phyloP scores from a whole-genome alignment of 2,797 vertebrate species.

The Okamejei kenojei region DNA sequence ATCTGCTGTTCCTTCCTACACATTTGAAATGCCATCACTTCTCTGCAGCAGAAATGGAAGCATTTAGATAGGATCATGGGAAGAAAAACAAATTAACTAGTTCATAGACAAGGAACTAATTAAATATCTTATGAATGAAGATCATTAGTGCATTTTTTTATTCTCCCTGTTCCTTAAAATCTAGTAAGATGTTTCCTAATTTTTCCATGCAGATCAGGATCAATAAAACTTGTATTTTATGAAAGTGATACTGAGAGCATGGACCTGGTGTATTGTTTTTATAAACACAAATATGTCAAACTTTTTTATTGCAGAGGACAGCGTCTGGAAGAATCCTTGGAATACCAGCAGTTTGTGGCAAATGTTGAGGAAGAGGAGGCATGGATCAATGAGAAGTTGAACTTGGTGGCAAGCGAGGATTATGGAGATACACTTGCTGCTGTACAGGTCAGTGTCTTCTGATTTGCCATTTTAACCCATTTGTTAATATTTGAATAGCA shows the following conservation, averaged over 20 bases:
- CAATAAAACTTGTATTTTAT: neutral
- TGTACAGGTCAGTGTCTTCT: constrained; percentile 75
- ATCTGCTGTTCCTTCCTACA: no score
- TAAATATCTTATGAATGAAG: neutral
- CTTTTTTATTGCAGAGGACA: constrained; percentile 65
- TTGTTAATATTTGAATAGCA: neutral
- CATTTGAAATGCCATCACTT: no score
- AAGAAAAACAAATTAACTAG: neutral
- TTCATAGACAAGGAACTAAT: neutral
- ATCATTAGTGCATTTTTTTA: neutral
- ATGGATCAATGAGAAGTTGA: constrained; percentile 98
- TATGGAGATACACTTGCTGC: constrained; percentile 95
- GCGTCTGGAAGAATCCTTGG: constrained; percentile 90
- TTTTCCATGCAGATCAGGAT: neutral
- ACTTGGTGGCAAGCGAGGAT: constrained; percentile 89
- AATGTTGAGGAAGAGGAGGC: constrained; percentile 97
- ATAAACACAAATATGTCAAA: neutral
- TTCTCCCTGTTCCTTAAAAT: neutral
- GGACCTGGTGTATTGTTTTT: neutral
- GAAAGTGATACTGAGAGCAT: neutral
- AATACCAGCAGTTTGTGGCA: constrained; percentile 97
- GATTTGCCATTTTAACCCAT: neutral
- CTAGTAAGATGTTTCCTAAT: neutral
- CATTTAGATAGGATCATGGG: neutral
- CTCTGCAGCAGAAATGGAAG: no score